Evolutionary conservation across 2,797 vertebrate genomes (phyloP), one percentile per base, ranked within the genome.

Genomic region (Sparus aurata): DNA sequence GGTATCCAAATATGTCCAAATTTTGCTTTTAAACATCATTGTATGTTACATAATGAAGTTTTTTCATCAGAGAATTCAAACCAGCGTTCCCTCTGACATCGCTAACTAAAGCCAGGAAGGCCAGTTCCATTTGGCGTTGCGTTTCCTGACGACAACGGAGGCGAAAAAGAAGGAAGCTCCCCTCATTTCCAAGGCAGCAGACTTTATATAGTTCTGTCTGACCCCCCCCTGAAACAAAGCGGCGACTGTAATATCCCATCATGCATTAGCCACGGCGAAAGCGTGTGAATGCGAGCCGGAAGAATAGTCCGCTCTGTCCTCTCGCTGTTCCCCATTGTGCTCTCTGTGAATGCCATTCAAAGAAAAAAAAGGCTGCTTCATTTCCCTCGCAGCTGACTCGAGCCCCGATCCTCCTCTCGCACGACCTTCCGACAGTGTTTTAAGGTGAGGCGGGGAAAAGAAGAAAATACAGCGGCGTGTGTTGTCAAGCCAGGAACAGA

Each of bases 401-500:
- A 70, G 75, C 58, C 62, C 71, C 15, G 49, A 58, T 73, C 59
- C 70, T 60, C 79, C 43, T 47, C 55, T 41, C 8, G 30, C 45
- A 17, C 0, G 72, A 89, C 89, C 85, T 88, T 83, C 77, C 1
- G 22, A 27, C 47, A n/a, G 67, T 58, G 76, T 84, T 80, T 82
- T 82, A 68, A 88, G 85, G 83, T 79, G 73, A 82, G 22, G 80
- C 1, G 13, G 60, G 54, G 30, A 49, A 41, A 7, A 34, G 30
- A 34, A 60, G 22, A 66, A 50, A 27, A n/a, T 4, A 23, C 57
- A 52, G 63, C 20, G 53, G 64, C 69, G 27, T 72, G 82, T 38
- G 65, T 72, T 55, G 71, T 87, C 66, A 49, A 68, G 69, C 73
- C 79, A 20, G 46, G 49, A 79, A 88, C 79, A 85, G 86, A 85